Conservation (phyloP, 1,140 invertebrate genomes). For the Caenorhabditis remanei region DNA sequence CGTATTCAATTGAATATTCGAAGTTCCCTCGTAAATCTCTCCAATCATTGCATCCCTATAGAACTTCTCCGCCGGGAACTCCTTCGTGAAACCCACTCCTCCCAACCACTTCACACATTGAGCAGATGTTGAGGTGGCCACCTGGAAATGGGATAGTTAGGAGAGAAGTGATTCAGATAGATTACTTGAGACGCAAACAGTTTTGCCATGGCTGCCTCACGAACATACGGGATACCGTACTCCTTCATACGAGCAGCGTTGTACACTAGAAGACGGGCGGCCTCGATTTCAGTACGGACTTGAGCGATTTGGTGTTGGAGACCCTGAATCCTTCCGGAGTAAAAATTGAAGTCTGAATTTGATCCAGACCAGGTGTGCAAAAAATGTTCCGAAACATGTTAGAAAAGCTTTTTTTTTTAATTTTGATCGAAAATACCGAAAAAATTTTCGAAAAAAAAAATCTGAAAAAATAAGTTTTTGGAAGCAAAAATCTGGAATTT, state of each 20-base stretch:
- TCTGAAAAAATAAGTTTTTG: too few species aligned
- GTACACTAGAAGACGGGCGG: constrained; percentile 89
- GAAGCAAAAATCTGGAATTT: too few species aligned
- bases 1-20: constrained; percentile 96
- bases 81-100: constrained; percentile 93
- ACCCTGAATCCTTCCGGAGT: constrained; percentile 83
- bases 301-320: constrained; percentile 95
- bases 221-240: constrained; percentile 82
- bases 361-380: too few species aligned
- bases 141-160: neutral
- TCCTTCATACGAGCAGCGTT: constrained; percentile 86
- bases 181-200: constrained; percentile 83
- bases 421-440: too few species aligned
- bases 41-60: constrained; percentile 84
- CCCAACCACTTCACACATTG: constrained; percentile 98
- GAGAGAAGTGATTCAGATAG: neutral
- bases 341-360: too few species aligned
- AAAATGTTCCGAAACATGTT: too few species aligned
- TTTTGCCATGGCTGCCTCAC: constrained; percentile 95
- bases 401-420: too few species aligned
- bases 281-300: constrained; percentile 88
- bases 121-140: constrained; percentile 46
- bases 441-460: too few species aligned
- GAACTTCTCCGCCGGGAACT: constrained; percentile 95
- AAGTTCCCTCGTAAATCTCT: constrained; percentile 95